These are phyloP conservation scores for Siderastrea siderea DNA, from an alignment of 92 coral and sea anemone species.

Conservation along the genomic window DNA sequence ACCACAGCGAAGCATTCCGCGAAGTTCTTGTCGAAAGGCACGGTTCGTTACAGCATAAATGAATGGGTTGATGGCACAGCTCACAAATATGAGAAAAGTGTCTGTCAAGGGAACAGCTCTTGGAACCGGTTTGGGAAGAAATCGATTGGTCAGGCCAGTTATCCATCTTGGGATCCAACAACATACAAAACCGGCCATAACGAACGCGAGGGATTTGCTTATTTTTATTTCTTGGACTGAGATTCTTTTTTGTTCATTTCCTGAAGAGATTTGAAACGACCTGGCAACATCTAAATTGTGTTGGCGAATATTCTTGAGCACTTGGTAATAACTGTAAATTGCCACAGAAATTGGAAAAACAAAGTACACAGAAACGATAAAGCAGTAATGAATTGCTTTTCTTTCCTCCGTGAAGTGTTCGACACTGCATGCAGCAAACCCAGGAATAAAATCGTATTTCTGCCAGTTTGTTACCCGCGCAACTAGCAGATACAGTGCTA, in stretches of 20 bases:
- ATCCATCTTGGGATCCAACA: constrained; percentile 48
- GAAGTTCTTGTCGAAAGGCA: too few species aligned
- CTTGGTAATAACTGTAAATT: constrained; percentile 29
- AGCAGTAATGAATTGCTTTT: constrained; percentile 34
- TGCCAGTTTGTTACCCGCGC: constrained; percentile 59
- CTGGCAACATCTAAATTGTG: constrained; percentile 22
- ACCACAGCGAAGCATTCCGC: too few species aligned
- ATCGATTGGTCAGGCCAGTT: constrained; percentile 28
- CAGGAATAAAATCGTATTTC: constrained; percentile 45
- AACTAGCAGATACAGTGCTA: constrained; percentile 38
- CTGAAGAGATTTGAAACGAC: constrained; percentile 23
- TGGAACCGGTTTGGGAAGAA: too few species aligned
- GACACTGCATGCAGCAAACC: constrained; percentile 62
- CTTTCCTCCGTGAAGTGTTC: constrained; percentile 39
- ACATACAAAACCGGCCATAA: constrained; percentile 7
- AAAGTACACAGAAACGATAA: constrained; percentile 34
- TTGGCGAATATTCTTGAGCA: constrained; percentile 24
- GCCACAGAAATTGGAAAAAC: constrained; percentile 41
- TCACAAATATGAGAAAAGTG: too few species aligned
- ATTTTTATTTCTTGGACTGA: constrained; percentile 37
- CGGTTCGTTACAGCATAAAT: too few species aligned
- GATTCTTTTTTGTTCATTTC: too few species aligned
- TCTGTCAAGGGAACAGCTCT: too few species aligned
- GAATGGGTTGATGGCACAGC: too few species aligned
- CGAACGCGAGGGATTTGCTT: constrained; percentile 23